Evolutionary conservation across 1,140 invertebrate genomes (phyloP).

Genomic region (Drosophila novamexicana): DNA sequence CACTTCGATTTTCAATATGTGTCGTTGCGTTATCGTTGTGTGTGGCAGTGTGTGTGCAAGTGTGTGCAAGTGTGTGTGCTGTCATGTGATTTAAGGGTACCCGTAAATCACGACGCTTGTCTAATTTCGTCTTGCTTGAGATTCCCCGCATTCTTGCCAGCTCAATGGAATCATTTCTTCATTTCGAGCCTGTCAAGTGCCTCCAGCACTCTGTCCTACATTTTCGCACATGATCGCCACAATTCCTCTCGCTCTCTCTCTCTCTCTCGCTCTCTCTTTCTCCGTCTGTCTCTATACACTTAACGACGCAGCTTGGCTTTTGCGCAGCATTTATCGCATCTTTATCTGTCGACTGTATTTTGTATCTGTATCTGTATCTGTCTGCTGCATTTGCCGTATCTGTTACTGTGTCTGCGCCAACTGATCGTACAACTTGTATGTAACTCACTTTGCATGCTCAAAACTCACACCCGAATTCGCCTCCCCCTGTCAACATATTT

Average conservation of each 20-base stretch:
- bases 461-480: background rate
- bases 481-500: slow-evolving; percentile 8
- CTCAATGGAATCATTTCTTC: slow-evolving; percentile 81
- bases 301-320: slow-evolving; percentile 28
- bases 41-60: background rate
- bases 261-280: slow-evolving; percentile 23
- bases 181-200: slow-evolving; percentile 67
- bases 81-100: slow-evolving; percentile 80
- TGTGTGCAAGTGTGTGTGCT: slow-evolving; percentile 29
- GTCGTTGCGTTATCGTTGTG: no score
- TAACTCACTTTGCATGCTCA: slow-evolving; percentile 28
- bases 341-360: slow-evolving; percentile 32
- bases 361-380: slow-evolving; percentile 43
- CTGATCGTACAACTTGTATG: slow-evolving; percentile 16
- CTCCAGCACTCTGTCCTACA: slow-evolving; percentile 52
- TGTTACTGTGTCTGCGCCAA: slow-evolving; percentile 3
- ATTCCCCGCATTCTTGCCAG: slow-evolving; percentile 75
- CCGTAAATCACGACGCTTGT: slow-evolving; percentile 80
- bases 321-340: slow-evolving; percentile 38
- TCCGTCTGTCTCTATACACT: slow-evolving; percentile 13
- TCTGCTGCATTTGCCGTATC: slow-evolving; percentile 4
- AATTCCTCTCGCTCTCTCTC: slow-evolving; percentile 48
- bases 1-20: slow-evolving; percentile 71
- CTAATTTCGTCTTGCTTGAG: slow-evolving; percentile 79
- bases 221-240: slow-evolving; percentile 67